Evolutionary conservation across 2,797 vertebrate species (phyloP), one percentile per base, ranked within the genome.

Genomic region (Perodicticus potto): DNA sequence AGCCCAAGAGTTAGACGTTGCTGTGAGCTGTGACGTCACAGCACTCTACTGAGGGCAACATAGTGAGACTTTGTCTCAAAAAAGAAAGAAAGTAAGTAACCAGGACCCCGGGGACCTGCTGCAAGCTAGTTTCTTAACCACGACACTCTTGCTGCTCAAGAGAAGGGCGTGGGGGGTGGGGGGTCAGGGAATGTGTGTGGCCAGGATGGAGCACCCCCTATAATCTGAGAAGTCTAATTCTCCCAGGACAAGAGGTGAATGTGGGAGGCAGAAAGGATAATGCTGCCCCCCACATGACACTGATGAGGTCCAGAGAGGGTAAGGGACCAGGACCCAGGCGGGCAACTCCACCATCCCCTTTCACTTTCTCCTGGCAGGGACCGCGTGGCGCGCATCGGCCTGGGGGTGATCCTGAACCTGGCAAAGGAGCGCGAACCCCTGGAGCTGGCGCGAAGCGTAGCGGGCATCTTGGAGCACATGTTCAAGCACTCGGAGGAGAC

Each of bases 401-500:
- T 99, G 86, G 99, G 99, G 0, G 99, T 99, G 90, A 98, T 99
- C 95, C 99, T 99, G 96, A 99, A 99, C 97, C 98, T 99, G 93
- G 98, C 99, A 49, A 99, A 99, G 91, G 99, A 99, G 92, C 98
- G 99, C 57, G 99, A 99, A 0, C 98, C 99, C 0, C 99, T 99
- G 25, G 99, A 99, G 97, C 98, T 99, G 97, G 99, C 99, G 0
- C 99, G 98, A 78, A 99, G 99, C 0, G 91, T 99, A 49, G 99
- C 99, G 0, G 99, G 99, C 8, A 99, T 99, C 98, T 98, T 99
- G 97, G 99, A 99, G 98, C 99, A 99, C 98, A 99, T 99, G 99
- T 99, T 99, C 99, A 99, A 99, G 95, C 99, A 99, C 98, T 99
- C 99, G 0, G 99, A 99, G 98, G 99, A 99, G 98, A 99, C 99